Percentiles rank a stretch among this genome's conserved stretches.
These are phyloP conservation scores for Noturus placidus DNA, from an alignment of 2,113 vertebrate genomes.

Conservation along the genomic window DNA sequence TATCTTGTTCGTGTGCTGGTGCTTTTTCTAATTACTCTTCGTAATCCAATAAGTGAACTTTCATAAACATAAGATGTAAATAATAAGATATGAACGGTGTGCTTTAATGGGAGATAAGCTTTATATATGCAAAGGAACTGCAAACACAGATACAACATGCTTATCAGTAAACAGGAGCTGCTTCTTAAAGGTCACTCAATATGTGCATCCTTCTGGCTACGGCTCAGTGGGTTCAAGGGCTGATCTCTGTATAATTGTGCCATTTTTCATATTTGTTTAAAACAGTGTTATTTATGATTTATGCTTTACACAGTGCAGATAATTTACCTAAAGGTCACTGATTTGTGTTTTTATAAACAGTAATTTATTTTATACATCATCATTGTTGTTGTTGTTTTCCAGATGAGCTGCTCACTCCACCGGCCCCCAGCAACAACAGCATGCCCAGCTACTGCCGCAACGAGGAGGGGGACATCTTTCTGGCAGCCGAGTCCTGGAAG, in stretches of 20 bases:
- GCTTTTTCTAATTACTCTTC: not conserved
- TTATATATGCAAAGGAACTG: not conserved
- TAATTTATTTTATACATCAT: not conserved
- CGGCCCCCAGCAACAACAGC: slow-evolving; percentile 78
- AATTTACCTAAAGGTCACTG: slow-evolving; percentile 19
- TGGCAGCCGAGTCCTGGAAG: slow-evolving; percentile 90
- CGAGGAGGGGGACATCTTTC: slow-evolving; percentile 84
- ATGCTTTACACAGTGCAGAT: not conserved
- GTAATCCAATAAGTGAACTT: slow-evolving; percentile 1
- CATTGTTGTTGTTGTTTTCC: slow-evolving; percentile 48
- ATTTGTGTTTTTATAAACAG: slow-evolving; percentile 22
- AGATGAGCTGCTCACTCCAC: slow-evolving; percentile 79
- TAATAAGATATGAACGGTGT: not conserved
- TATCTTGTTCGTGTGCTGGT: not conserved
- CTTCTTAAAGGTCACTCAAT: slow-evolving; percentile 28
- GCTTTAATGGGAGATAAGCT: not conserved
- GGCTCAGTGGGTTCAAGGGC: not conserved
- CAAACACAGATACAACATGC: not conserved
- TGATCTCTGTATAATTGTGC: slow-evolving; percentile 5
- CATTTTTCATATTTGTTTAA: slow-evolving; percentile 22
- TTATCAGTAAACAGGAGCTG: slow-evolving; percentile 7
- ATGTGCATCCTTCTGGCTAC: not conserved
- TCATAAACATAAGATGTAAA: not conserved
- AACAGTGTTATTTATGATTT: slow-evolving; percentile 5
- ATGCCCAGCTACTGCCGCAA: slow-evolving; percentile 84